phyloP scores from a whole-genome alignment of 2,888 invertebrate genomes.

The Sympetrum striolatum region DNA sequence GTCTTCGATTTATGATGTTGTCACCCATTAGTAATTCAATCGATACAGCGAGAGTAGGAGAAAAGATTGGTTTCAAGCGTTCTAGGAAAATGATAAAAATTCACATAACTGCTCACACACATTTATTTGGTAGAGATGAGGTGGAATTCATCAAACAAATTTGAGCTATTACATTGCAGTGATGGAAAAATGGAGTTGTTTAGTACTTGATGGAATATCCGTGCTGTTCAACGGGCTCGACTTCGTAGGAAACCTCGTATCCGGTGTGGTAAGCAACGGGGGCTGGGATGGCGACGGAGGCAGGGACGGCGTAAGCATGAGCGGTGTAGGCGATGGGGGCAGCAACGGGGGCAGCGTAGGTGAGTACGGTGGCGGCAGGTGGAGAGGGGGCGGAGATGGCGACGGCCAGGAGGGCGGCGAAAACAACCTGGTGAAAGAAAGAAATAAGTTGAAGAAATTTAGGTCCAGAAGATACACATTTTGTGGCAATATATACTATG shows the following conservation, averaged over 20 bases:
- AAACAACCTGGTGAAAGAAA: background rate
- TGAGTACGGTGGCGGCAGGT: background rate
- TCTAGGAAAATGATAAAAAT: too few relatives aligned
- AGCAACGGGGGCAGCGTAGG: conserved; percentile 40
- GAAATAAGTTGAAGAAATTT: background rate
- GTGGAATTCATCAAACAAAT: background rate
- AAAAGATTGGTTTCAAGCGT: too few relatives aligned
- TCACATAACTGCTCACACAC: background rate
- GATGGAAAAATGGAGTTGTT: background rate
- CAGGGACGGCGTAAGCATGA: conserved; percentile 45
- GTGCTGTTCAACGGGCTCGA: conserved; percentile 57
- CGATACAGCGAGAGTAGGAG: too few relatives aligned
- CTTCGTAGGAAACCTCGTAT: conserved; percentile 52
- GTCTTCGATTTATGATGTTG: too few relatives aligned
- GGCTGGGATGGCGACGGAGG: conserved; percentile 50
- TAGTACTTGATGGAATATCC: conserved; percentile 52
- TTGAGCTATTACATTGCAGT: background rate
- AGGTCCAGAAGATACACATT: too few relatives aligned
- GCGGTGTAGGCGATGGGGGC: conserved; percentile 18
- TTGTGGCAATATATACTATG: too few relatives aligned
- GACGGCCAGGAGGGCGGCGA: conserved; percentile 43
- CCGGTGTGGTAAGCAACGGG: conserved; percentile 53
- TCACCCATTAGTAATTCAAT: too few relatives aligned
- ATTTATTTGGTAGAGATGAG: background rate
- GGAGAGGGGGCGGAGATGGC: conserved; percentile 24